Evolutionary conservation across 2,113 vertebrate species (phyloP).

Genomic region (Numenius arquata): DNA sequence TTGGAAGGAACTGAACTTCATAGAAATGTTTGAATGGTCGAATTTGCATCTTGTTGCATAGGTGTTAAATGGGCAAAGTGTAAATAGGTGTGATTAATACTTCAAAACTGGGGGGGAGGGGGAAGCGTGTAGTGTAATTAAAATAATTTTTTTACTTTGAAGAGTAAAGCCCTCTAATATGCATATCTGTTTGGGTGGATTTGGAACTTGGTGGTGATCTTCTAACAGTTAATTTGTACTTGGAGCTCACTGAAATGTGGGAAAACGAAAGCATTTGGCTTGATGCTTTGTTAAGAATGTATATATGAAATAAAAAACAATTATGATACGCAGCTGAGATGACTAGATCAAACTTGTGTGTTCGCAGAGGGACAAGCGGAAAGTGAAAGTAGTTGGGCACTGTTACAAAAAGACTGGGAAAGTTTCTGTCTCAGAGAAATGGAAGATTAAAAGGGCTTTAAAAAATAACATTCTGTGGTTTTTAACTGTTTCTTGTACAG

Average conservation of each 20-base stretch:
- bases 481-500: not conserved
- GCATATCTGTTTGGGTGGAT: constrained; percentile 8
- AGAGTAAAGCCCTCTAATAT: constrained; percentile 31
- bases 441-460: not conserved
- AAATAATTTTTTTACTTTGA: constrained; percentile 54
- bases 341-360: not conserved
- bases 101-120: not conserved
- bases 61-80: constrained; percentile 30
- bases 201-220: not conserved
- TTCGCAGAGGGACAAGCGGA: not conserved
- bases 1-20: not conserved
- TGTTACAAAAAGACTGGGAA: not conserved
- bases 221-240: not conserved
- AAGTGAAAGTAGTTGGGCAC: not conserved
- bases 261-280: not conserved
- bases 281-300: constrained; percentile 53
- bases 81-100: constrained; percentile 54
- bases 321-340: not conserved
- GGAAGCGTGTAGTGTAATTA: constrained; percentile 45
- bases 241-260: not conserved
- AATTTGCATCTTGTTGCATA: constrained; percentile 3
- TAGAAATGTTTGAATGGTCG: not conserved
- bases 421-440: not conserved
- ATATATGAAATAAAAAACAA: constrained; percentile 50
- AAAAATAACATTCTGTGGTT: not conserved